phyloP scores from a whole-genome alignment of 2,888 invertebrate genomes.

The Hofmannophila pseudospretella region DNA sequence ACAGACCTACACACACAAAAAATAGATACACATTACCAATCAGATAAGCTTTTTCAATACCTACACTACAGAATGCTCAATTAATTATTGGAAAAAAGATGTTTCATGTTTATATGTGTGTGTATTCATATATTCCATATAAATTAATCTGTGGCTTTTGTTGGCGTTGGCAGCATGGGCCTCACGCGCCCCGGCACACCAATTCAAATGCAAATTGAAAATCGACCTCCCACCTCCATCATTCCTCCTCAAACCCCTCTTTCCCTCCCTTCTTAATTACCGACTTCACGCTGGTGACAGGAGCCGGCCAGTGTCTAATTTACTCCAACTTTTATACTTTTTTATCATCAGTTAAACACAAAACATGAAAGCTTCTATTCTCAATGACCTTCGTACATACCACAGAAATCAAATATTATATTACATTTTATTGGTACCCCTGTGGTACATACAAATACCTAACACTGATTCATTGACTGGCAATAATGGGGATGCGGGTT shows the following conservation, averaged over 20 bases:
- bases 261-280: constrained; percentile 35
- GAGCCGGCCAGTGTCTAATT: constrained; percentile 30
- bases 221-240: constrained; percentile 36
- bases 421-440: no score
- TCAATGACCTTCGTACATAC: no score
- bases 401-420: no score
- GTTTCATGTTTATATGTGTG: not conserved
- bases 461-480: no score
- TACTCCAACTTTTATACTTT: constrained; percentile 23
- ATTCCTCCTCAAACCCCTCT: constrained; percentile 30
- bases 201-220: constrained; percentile 54
- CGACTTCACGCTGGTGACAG: constrained; percentile 29
- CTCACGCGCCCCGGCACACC: constrained; percentile 18
- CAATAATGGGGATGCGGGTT: no score
- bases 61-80: no score
- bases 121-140: not conserved
- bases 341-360: constrained; percentile 11
- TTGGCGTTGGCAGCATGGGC: constrained; percentile 5
- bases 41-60: no score
- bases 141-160: not conserved
- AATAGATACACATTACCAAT: no score
- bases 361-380: no score
- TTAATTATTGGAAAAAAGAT: no score
- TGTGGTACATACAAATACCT: no score
- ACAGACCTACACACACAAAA: no score